phyloP scores from a whole-genome alignment of 2,113 vertebrate species.

The Leptocoma aspasia region DNA sequence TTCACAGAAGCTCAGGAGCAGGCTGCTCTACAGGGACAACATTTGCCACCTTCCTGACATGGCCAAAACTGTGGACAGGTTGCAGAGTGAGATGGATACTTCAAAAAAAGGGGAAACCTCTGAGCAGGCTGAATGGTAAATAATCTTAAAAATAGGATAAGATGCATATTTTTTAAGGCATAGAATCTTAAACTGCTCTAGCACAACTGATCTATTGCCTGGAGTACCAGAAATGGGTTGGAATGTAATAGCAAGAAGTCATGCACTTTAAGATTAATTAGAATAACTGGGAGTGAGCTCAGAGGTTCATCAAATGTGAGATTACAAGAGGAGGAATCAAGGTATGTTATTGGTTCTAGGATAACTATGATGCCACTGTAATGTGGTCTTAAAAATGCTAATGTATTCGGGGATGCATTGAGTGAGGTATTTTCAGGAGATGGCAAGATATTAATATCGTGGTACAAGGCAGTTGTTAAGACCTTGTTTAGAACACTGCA shows the following conservation, averaged over 20 bases:
- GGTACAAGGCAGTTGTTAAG: not conserved
- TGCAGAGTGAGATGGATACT: not conserved
- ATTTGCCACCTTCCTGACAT: not conserved
- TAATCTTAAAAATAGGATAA: not conserved
- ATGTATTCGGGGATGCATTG: conserved; percentile 34
- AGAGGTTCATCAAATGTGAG: conserved; percentile 15
- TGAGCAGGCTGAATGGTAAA: not conserved
- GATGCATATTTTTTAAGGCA: not conserved
- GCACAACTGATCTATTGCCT: conserved; percentile 3
- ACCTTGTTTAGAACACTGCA: conserved; percentile 15
- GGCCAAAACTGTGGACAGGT: not conserved
- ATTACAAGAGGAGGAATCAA: not conserved
- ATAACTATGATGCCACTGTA: not conserved
- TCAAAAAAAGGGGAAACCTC: not conserved
- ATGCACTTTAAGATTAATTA: conserved; percentile 60
- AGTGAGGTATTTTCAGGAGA: conserved; percentile 41
- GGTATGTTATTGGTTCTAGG: not conserved
- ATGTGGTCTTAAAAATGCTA: conserved; percentile 50
- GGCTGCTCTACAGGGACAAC: not conserved
- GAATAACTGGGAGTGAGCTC: not conserved
- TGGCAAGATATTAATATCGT: not conserved
- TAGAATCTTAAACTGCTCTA: not conserved
- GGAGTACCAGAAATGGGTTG: not conserved
- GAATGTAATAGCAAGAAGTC: conserved; percentile 28
- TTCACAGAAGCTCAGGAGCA: not conserved